Conservation (phyloP, 2,888 invertebrate genomes). For the Himalopsyche japonica region DNA sequence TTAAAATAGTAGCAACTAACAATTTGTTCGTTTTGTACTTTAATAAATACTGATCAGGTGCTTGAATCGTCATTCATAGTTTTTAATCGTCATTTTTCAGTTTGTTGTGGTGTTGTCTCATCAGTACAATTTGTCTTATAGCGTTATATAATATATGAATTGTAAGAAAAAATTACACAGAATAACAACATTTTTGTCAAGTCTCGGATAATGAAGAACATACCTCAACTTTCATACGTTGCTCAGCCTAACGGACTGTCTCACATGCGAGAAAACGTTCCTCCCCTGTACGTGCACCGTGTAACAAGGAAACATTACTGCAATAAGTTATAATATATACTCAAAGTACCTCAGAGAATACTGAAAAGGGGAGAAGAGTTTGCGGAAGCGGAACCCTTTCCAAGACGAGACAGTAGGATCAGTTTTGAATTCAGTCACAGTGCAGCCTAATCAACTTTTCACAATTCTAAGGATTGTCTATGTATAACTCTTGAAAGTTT, state of each 20-base stretch:
- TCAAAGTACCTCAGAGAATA: conserved; percentile 19
- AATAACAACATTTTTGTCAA: not conserved
- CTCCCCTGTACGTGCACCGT: conserved; percentile 24
- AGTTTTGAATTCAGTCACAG: conserved; percentile 17
- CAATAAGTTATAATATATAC: conserved; percentile 40
- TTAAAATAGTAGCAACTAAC: too few species aligned
- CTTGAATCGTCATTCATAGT: too few species aligned
- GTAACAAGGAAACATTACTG: conserved; percentile 41
- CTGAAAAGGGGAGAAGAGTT: conserved; percentile 18
- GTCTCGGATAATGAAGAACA: not conserved
- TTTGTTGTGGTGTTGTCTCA: too few species aligned
- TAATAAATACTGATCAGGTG: too few species aligned
- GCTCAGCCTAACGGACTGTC: not conserved
- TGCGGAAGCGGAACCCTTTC: not conserved
- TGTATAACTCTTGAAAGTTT: not conserved
- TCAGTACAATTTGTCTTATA: too few species aligned
- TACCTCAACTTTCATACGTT: not conserved
- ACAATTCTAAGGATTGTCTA: conserved; percentile 14
- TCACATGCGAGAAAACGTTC: not conserved
- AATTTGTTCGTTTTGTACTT: too few species aligned
- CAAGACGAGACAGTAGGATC: not conserved
- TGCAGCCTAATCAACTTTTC: conserved; percentile 29
- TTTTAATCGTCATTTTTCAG: too few species aligned
- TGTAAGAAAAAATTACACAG: too few species aligned
- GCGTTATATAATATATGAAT: too few species aligned